Evolutionary conservation across 2,113 vertebrate genomes (phyloP).

Genomic region (Psettodes erumei): DNA sequence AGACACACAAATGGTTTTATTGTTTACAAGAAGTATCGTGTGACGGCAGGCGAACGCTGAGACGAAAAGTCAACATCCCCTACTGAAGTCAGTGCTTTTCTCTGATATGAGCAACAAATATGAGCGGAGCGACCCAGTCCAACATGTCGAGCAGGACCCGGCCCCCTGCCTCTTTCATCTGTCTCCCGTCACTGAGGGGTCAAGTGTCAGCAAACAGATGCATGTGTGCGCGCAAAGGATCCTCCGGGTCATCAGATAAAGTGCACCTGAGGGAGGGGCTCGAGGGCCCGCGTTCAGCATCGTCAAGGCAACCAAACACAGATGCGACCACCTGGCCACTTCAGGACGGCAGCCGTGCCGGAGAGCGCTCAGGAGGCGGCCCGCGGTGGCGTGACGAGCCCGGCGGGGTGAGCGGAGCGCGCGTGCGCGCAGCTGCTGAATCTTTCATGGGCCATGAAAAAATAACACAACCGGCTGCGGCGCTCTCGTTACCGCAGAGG

Average conservation of each 20-base stretch:
- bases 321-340: constrained; percentile 71
- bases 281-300: constrained; percentile 37
- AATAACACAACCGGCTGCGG: constrained; percentile 26
- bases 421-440: constrained; percentile 63
- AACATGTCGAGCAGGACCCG: not conserved
- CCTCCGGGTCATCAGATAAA: constrained; percentile 72
- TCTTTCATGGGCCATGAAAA: constrained; percentile 56
- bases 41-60: not conserved
- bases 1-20: constrained; percentile 8
- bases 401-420: constrained; percentile 16
- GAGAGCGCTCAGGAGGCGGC: constrained; percentile 51
- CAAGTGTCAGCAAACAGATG: constrained; percentile 60
- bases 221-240: constrained; percentile 36
- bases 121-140: not conserved
- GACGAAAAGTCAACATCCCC: not conserved
- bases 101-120: not conserved
- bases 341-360: constrained; percentile 57
- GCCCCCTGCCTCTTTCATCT: constrained; percentile 11
- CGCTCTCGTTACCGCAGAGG: constrained; percentile 32
- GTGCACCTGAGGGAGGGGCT: constrained; percentile 65
- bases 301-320: constrained; percentile 67
- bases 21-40: constrained; percentile 26
- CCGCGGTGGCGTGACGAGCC: constrained; percentile 23
- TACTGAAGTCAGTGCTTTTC: not conserved
- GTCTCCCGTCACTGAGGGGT: constrained; percentile 16